Percentiles rank a stretch among this genome's conserved stretches.
Evolutionary conservation across 2,797 vertebrate genomes (phyloP).

Genomic region (Echeneis naucrates): DNA sequence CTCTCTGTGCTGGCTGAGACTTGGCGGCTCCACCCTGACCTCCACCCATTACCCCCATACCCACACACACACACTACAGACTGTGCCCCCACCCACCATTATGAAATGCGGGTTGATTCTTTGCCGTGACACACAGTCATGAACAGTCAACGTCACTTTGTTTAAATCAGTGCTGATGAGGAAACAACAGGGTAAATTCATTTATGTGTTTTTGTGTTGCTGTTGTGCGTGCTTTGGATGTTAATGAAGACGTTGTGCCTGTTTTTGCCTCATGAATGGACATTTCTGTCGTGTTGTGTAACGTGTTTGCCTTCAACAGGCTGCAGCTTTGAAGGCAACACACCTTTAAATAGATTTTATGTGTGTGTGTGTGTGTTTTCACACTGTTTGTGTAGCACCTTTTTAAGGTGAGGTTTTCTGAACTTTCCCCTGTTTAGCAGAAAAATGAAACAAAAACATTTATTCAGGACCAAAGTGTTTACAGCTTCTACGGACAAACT

Average conservation of each 20-base stretch:
- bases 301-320: conserved; percentile 33
- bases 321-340: conserved; percentile 29
- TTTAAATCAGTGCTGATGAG: conserved; percentile 15
- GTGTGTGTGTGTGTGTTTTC: conserved; percentile 18
- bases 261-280: conserved; percentile 38
- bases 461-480: neutral
- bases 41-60: conserved; percentile 50
- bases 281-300: conserved; percentile 24
- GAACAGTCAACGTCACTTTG: conserved; percentile 22
- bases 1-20: conserved; percentile 72
- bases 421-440: neutral
- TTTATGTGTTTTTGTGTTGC: no score
- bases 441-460: conserved; percentile 25
- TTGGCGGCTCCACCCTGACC: conserved; percentile 73
- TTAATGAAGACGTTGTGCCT: conserved; percentile 17
- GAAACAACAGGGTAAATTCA: conserved; percentile 30
- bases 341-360: conserved; percentile 27
- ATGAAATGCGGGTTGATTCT: conserved; percentile 17
- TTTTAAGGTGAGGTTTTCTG: neutral
- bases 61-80: conserved; percentile 10
- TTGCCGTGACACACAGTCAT: conserved; percentile 18
- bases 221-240: no score
- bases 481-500: no score
- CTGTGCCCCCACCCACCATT: neutral
- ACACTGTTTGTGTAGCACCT: conserved; percentile 13